These are phyloP conservation scores for Helleia helle DNA, from an alignment of 2,888 invertebrate species.

Conservation along the genomic window DNA sequence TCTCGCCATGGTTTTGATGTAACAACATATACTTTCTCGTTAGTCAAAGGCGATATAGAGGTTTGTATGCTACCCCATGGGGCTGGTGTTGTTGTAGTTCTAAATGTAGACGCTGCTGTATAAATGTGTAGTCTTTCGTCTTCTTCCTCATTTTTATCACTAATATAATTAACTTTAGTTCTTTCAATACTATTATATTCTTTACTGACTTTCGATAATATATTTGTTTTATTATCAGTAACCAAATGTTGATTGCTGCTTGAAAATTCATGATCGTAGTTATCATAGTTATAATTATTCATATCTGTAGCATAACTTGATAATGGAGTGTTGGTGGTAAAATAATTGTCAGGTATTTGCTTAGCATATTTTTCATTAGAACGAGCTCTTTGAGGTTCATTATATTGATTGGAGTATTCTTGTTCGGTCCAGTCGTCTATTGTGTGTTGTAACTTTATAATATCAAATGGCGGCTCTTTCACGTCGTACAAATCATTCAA, in stretches of 20 bases:
- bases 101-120: conserved; percentile 55
- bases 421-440: conserved; percentile 90
- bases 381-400: conserved; percentile 61
- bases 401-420: conserved; percentile 76
- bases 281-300: conserved; percentile 47
- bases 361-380: conserved; percentile 78
- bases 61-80: conserved; percentile 81
- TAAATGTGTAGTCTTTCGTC: conserved; percentile 51
- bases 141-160: conserved; percentile 35
- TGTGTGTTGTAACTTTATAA: conserved; percentile 83
- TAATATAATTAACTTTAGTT: conserved; percentile 34
- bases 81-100: conserved; percentile 55
- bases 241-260: conserved; percentile 58
- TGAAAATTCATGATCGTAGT: conserved; percentile 63
- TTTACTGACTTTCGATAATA: conserved; percentile 31
- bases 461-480: conserved; percentile 77
- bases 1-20: conserved; percentile 80
- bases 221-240: conserved; percentile 40
- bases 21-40: conserved; percentile 87
- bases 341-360: conserved; percentile 84
- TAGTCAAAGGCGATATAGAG: conserved; percentile 82
- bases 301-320: conserved; percentile 39
- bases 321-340: conserved; percentile 75
- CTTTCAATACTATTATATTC: conserved; percentile 52
- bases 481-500: conserved; percentile 54